Conservation (phyloP, 2,888 invertebrate genomes). For the Lithosia quadra region DNA sequence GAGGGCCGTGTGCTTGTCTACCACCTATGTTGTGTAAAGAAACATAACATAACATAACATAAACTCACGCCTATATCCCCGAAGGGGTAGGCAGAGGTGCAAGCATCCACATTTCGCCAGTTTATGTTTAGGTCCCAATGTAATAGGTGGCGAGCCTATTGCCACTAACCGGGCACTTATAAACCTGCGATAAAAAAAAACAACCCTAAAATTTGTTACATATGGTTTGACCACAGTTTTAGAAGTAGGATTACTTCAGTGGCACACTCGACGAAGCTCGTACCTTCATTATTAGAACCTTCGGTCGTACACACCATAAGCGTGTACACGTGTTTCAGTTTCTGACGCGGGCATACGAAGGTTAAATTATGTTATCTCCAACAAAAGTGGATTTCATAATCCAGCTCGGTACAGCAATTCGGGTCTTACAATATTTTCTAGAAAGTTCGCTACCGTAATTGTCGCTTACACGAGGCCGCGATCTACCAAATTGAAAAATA, state of each 20-base stretch:
- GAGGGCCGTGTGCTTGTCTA: too few species aligned
- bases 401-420: constrained; percentile 34
- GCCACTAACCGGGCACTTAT: too few species aligned
- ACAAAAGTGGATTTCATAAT: constrained; percentile 34
- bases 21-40: too few species aligned
- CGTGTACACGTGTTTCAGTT: neutral
- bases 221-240: too few species aligned
- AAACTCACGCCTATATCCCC: too few species aligned
- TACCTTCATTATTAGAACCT: neutral
- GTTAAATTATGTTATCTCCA: constrained; percentile 23
- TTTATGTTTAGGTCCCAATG: too few species aligned
- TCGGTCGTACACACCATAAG: neutral
- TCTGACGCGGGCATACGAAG: neutral
- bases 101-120: too few species aligned
- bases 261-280: neutral
- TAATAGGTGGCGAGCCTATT: too few species aligned
- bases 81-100: too few species aligned
- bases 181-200: too few species aligned
- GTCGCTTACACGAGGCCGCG: constrained; percentile 69
- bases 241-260: neutral
- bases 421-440: constrained; percentile 56
- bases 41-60: too few species aligned
- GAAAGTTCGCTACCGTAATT: constrained; percentile 72
- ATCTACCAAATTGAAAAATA: constrained; percentile 84
- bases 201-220: too few species aligned